Evolutionary conservation across 2,888 invertebrate species (phyloP).

Genomic region (Leptopilina syphax): DNA sequence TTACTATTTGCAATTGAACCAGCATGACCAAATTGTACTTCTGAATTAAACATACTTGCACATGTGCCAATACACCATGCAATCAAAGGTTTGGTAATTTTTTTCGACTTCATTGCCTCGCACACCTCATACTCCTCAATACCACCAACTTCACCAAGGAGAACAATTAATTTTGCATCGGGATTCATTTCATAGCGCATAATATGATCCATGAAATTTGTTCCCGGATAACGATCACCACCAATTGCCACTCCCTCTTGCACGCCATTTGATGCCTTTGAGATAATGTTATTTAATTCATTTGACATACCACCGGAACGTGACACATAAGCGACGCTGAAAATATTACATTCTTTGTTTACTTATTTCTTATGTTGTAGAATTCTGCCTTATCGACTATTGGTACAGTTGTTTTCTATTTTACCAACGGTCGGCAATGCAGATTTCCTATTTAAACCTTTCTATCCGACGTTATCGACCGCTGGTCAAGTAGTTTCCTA

Average conservation of each 20-base stretch:
- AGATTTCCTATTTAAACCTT: too few relatives aligned
- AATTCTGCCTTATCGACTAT: too few relatives aligned
- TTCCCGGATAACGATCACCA: conserved; percentile 98
- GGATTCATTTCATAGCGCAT: conserved; percentile 89
- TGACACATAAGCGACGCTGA: conserved; percentile 97
- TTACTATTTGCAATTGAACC: conserved; percentile 98
- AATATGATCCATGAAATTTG: conserved; percentile 98
- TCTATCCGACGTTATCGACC: too few relatives aligned
- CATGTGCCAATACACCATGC: conserved; percentile 99
- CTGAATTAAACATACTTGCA: conserved; percentile 80
- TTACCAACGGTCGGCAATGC: too few relatives aligned
- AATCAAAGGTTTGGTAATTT: conserved; percentile 94
- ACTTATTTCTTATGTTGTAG: neutral
- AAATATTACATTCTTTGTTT: conserved; percentile 55
- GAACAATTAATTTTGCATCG: conserved; percentile 94
- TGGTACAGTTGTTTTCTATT: too few relatives aligned
- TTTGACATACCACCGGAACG: conserved; percentile 99
- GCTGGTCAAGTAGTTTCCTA: too few relatives aligned
- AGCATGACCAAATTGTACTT: conserved; percentile 99
- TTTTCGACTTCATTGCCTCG: conserved; percentile 87
- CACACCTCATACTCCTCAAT: conserved; percentile 98
- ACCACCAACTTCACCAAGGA: conserved; percentile 99
- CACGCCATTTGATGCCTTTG: conserved; percentile 97
- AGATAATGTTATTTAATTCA: conserved; percentile 98
- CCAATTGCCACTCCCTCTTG: conserved; percentile 99